A percentile compares a stretch with the other conserved stretches of the same genome.
These are phyloP conservation scores for Stenopsyche tienmushanensis DNA, from an alignment of 1,140 invertebrate genomes.

Conservation along the genomic window DNA sequence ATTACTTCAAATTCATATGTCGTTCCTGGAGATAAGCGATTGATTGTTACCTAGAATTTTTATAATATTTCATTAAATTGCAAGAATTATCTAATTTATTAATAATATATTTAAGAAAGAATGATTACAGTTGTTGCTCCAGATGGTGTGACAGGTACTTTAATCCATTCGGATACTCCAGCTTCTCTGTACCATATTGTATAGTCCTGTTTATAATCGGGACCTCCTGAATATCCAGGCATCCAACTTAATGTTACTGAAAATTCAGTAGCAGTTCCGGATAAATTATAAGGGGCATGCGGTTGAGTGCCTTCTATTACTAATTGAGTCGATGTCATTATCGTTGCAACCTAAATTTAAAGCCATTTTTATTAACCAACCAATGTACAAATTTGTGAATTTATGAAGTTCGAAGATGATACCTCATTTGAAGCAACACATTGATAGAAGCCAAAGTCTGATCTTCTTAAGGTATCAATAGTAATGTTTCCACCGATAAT, in stretches of 20 bases:
- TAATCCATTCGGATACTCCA: conserved; percentile 83
- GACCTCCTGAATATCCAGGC: conserved; percentile 92
- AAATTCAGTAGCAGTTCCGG: conserved; percentile 83
- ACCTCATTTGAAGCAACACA: conserved; percentile 90
- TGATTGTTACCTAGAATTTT: conserved; percentile 76
- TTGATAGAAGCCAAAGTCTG: conserved; percentile 93
- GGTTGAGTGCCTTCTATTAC: conserved; percentile 95
- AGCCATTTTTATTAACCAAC: too few species aligned
- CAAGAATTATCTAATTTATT: background rate
- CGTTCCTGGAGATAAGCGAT: conserved; percentile 84
- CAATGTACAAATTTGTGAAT: conserved; percentile 3
- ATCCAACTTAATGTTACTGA: conserved; percentile 88
- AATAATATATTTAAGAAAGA: background rate
- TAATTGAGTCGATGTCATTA: conserved; percentile 85
- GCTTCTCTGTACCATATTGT: conserved; percentile 88
- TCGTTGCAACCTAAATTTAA: conserved; percentile 72
- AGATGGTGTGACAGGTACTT: conserved; percentile 88
- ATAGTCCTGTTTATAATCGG: conserved; percentile 91
- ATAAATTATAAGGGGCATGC: conserved; percentile 93
- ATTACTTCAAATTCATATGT: conserved; percentile 96
- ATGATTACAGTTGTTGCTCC: conserved; percentile 75
- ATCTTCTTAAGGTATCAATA: conserved; percentile 80
- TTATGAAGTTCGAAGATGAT: conserved; percentile 4
- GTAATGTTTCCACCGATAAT: conserved; percentile 86
- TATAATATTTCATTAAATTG: background rate